These are phyloP conservation scores for Typhlichthys eigenmanni DNA, from an alignment of 2,797 vertebrate genomes.

Conservation along the genomic window DNA sequence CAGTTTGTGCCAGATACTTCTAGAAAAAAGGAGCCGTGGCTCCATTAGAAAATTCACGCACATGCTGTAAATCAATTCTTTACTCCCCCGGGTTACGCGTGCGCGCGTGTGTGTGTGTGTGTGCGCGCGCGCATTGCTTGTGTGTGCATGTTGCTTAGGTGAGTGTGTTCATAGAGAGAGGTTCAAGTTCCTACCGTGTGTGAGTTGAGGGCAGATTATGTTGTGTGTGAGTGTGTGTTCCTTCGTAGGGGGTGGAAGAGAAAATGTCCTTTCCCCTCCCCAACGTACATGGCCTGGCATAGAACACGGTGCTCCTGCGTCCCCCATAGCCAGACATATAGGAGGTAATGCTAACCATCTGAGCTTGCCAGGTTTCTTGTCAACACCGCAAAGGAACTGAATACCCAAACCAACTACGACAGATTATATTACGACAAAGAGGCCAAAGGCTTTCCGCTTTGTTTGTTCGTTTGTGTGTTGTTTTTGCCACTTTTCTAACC, in stretches of 20 bases:
- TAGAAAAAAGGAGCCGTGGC: slow-evolving; percentile 73
- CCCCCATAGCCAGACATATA: slow-evolving; percentile 23
- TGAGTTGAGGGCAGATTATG: slow-evolving; percentile 19
- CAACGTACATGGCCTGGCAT: slow-evolving; percentile 41
- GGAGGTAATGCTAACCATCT: slow-evolving; percentile 22
- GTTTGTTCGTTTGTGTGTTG: neutral
- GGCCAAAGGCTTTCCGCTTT: neutral
- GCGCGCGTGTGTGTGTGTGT: slow-evolving; percentile 2
- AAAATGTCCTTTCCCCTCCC: slow-evolving; percentile 46
- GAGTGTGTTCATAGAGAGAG: no score
- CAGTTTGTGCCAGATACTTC: slow-evolving; percentile 73
- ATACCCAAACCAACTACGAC: neutral
- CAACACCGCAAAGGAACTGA: neutral
- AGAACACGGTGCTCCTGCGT: slow-evolving; percentile 55
- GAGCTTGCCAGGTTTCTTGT: neutral
- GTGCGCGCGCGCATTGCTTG: no score
- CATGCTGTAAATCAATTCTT: slow-evolving; percentile 66
- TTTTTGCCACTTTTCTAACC: no score
- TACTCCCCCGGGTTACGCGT: slow-evolving; percentile 13
- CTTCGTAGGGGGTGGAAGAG: slow-evolving; percentile 25
- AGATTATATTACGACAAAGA: neutral
- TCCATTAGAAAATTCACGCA: slow-evolving; percentile 64
- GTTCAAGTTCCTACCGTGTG: slow-evolving; percentile 3
- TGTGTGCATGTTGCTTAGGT: no score
- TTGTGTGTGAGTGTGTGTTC: slow-evolving; percentile 6